These are phyloP conservation scores for Umimayanthus chanpuru DNA, from an alignment of 92 coral and sea anemone genomes.

Conservation along the genomic window DNA sequence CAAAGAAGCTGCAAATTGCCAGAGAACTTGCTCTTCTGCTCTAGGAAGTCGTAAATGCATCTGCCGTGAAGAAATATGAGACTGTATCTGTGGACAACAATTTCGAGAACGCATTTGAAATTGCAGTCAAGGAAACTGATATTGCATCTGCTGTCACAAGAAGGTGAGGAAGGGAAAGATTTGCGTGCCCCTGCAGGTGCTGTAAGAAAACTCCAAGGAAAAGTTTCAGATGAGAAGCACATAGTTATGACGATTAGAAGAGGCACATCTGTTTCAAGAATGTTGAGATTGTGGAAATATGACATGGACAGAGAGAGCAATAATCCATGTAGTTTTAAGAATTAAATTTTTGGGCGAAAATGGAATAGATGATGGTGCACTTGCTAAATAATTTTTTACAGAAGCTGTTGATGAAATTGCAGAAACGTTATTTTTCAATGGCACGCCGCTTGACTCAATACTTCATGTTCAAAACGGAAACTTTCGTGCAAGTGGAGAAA, in stretches of 20 bases:
- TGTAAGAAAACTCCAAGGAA: not conserved
- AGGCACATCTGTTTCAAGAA: not conserved
- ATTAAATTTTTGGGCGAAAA: not conserved
- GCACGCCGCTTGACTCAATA: not conserved
- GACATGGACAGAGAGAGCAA: not conserved
- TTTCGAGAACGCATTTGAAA: too few species aligned
- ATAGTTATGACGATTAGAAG: not conserved
- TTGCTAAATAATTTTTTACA: not conserved
- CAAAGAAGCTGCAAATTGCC: too few species aligned
- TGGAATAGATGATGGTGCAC: constrained; percentile 9
- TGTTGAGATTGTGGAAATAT: not conserved
- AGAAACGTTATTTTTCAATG: not conserved
- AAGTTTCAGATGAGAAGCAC: not conserved
- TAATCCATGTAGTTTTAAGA: not conserved
- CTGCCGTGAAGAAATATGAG: not conserved
- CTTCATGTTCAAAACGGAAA: not conserved
- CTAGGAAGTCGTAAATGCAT: too few species aligned
- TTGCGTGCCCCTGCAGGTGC: too few species aligned
- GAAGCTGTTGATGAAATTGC: not conserved
- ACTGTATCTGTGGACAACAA: too few species aligned
- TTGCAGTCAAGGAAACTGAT: too few species aligned
- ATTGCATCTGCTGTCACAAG: too few species aligned
- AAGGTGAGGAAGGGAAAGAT: too few species aligned
- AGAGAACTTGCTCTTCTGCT: too few species aligned
- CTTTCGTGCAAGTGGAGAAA: not conserved